Conservation (phyloP, 2,797 vertebrate genomes). For the Aulostomus chinensis region DNA sequence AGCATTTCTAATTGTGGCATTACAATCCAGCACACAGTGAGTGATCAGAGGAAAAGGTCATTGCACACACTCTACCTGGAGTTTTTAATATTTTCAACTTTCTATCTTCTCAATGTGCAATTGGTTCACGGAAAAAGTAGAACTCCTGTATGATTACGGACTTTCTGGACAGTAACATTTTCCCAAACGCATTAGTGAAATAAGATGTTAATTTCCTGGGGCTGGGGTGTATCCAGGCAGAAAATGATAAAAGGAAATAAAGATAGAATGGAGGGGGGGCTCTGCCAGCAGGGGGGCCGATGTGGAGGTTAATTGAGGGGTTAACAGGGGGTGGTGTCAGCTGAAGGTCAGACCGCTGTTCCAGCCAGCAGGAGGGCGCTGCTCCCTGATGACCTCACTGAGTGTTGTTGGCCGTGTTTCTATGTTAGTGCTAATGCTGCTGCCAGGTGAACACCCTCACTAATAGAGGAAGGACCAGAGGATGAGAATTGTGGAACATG, state of each 20-base stretch:
- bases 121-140: slow-evolving; percentile 25
- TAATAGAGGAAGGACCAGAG: slow-evolving; percentile 16
- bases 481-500: background rate
- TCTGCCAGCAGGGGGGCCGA: slow-evolving; percentile 50
- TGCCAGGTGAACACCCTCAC: slow-evolving; percentile 31
- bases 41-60: slow-evolving; percentile 84
- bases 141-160: slow-evolving; percentile 68
- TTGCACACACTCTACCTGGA: slow-evolving; percentile 77
- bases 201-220: slow-evolving; percentile 77
- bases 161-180: slow-evolving; percentile 65
- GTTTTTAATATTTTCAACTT: slow-evolving; percentile 57
- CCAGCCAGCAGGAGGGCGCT: slow-evolving; percentile 58
- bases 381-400: slow-evolving; percentile 45
- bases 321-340: slow-evolving; percentile 73
- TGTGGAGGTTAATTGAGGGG: slow-evolving; percentile 78
- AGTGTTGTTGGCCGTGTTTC: slow-evolving; percentile 50
- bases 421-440: slow-evolving; percentile 33
- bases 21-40: slow-evolving; percentile 75
- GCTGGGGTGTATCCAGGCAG: slow-evolving; percentile 72
- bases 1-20: slow-evolving; percentile 81
- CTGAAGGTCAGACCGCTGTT: slow-evolving; percentile 74
- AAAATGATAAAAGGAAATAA: slow-evolving; percentile 74
- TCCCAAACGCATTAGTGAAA: slow-evolving; percentile 74
- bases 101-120: slow-evolving; percentile 18
- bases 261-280: slow-evolving; percentile 34